These are phyloP conservation scores for Panurus biarmicus DNA, from an alignment of 2,113 vertebrate genomes.

Conservation along the genomic window DNA sequence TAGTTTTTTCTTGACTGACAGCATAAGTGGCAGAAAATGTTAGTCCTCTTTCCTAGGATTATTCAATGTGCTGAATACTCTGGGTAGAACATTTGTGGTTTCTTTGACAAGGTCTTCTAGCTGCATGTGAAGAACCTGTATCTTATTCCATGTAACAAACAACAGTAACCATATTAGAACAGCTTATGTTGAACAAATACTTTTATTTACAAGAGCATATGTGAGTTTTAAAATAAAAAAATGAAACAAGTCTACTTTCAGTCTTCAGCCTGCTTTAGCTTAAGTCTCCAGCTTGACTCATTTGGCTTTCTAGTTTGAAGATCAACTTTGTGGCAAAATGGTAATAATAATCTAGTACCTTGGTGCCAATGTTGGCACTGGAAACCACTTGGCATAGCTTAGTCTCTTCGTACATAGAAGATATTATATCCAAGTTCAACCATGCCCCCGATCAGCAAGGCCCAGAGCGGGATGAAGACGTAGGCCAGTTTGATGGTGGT, in stretches of 20 bases:
- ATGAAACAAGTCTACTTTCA: not conserved
- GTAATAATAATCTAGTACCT: not conserved
- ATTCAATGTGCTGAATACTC: not conserved
- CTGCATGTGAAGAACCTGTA: not conserved
- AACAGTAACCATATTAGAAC: not conserved
- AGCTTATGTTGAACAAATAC: constrained; percentile 7
- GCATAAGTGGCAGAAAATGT: not conserved
- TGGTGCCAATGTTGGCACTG: not conserved
- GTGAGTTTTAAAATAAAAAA: constrained; percentile 13
- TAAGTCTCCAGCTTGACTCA: not conserved
- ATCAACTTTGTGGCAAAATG: not conserved
- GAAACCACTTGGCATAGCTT: not conserved
- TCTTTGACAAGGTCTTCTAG: not conserved
- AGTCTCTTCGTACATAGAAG: constrained; percentile 85
- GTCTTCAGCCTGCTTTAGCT: not conserved
- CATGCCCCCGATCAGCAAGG: constrained; percentile 83
- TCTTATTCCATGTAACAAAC: not conserved
- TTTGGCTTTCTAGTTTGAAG: not conserved
- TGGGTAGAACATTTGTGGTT: not conserved
- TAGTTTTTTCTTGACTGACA: not conserved
- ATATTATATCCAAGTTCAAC: constrained; percentile 87
- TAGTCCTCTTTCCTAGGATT: not conserved
- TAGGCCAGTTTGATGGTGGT: constrained; percentile 80
- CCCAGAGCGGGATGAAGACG: constrained; percentile 90
- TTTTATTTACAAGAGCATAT: constrained; percentile 52